Percentiles rank a stretch among this genome's conserved stretches.
These are phyloP conservation scores for Meta bourneti DNA, from an alignment of 2,888 invertebrate genomes.

Conservation along the genomic window DNA sequence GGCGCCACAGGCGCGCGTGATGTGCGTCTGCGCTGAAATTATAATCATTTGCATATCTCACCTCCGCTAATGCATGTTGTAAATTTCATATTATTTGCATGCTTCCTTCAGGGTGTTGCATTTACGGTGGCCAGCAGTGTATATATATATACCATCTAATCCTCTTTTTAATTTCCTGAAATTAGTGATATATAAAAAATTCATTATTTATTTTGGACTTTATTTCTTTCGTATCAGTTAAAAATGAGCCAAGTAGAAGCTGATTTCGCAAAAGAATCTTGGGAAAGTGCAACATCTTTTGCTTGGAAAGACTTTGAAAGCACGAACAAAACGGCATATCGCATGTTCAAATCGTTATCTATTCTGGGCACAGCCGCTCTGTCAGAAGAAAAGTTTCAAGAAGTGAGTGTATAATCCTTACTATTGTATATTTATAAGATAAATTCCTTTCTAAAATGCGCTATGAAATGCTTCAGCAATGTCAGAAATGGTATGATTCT, in stretches of 20 bases:
- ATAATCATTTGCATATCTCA: too few species aligned
- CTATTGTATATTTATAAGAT: neutral
- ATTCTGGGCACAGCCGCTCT: slow-evolving; percentile 88
- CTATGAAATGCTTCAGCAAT: too few species aligned
- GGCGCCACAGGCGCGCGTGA: too few species aligned
- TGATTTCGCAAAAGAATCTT: slow-evolving; percentile 87
- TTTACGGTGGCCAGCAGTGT: too few species aligned
- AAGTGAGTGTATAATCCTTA: slow-evolving; percentile 82
- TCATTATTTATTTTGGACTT: neutral
- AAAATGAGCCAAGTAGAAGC: slow-evolving; percentile 78
- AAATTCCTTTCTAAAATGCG: too few species aligned
- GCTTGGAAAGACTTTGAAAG: slow-evolving; percentile 88
- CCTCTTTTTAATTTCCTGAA: neutral
- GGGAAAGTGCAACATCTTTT: slow-evolving; percentile 88
- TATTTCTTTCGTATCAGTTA: slow-evolving; percentile 76
- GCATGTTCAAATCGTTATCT: slow-evolving; percentile 88
- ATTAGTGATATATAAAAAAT: neutral
- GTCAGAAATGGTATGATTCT: too few species aligned
- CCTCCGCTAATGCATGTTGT: too few species aligned
- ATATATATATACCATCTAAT: neutral
- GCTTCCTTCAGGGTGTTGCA: too few species aligned
- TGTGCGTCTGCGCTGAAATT: too few species aligned
- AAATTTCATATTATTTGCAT: too few species aligned
- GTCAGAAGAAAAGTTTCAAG: slow-evolving; percentile 87
- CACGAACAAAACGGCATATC: slow-evolving; percentile 83